phyloP scores from a whole-genome alignment of 2,888 invertebrate genomes.

The Lymantria monacha region DNA sequence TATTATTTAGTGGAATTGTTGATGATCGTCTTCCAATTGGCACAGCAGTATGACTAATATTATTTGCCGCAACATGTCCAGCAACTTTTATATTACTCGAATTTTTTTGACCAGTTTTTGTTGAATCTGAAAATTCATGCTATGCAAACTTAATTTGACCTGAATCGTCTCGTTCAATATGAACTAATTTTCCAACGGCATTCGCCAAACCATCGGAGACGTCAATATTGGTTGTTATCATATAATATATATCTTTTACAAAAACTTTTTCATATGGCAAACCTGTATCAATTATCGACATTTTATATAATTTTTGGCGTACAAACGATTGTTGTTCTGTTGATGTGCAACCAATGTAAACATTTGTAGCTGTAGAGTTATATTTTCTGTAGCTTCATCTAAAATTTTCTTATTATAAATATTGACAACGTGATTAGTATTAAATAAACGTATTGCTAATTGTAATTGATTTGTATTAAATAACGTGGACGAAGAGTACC shows the following conservation, averaged over 20 bases:
- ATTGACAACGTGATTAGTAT: too few relatives aligned
- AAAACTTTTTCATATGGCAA: conserved; percentile 5
- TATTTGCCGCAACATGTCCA: conserved; percentile 1
- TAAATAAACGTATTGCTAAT: too few relatives aligned
- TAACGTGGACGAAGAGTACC: too few relatives aligned
- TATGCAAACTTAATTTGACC: background rate
- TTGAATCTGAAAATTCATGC: background rate
- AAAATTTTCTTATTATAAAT: too few relatives aligned
- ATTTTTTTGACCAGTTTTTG: conserved; percentile 8
- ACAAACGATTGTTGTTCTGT: background rate
- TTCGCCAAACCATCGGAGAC: conserved; percentile 23
- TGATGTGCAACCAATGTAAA: too few relatives aligned
- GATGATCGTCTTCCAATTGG: conserved; percentile 10
- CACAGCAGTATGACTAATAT: conserved; percentile 1
- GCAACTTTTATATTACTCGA: conserved; percentile 6
- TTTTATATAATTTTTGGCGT: too few relatives aligned
- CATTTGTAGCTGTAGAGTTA: too few relatives aligned
- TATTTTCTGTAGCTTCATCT: too few relatives aligned
- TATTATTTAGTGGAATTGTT: conserved; percentile 1
- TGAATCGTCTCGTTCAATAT: background rate
- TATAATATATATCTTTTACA: conserved; percentile 12
- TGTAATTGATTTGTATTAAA: too few relatives aligned
- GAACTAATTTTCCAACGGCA: conserved; percentile 8
- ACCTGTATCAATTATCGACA: conserved; percentile 1
- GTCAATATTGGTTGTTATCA: conserved; percentile 20